These are phyloP conservation scores for Idaea biselata DNA, from an alignment of 2,888 invertebrate species.

Conservation along the genomic window DNA sequence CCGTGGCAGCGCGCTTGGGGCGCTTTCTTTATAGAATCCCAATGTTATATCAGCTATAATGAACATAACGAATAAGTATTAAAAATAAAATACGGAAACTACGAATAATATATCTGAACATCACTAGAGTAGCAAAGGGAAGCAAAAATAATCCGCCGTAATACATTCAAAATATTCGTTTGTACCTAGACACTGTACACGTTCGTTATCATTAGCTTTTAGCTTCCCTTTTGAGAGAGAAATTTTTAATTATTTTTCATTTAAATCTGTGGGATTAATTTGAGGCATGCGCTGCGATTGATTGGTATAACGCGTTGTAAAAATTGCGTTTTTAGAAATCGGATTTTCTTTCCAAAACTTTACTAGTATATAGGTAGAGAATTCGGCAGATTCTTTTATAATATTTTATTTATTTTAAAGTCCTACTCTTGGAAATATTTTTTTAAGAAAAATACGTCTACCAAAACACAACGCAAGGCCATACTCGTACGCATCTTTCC, in stretches of 20 bases:
- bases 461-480: too few species aligned
- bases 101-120: not conserved
- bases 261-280: constrained; percentile 35
- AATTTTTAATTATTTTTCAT: constrained; percentile 63
- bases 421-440: too few species aligned
- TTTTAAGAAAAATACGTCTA: too few species aligned
- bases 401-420: too few species aligned
- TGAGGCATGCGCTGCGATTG: constrained; percentile 8
- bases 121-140: not conserved
- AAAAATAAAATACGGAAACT: not conserved
- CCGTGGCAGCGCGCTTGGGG: too few species aligned
- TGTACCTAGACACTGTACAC: not conserved
- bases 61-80: not conserved
- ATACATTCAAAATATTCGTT: constrained; percentile 16
- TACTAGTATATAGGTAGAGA: too few species aligned
- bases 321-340: too few species aligned
- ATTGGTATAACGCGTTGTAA: not conserved
- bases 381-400: too few species aligned
- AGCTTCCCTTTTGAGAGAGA: constrained; percentile 55
- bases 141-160: constrained; percentile 24
- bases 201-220: constrained; percentile 43
- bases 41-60: not conserved
- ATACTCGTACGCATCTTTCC: too few species aligned
- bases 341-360: too few species aligned
- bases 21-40: too few species aligned